These are phyloP conservation scores for Drosophila willistoni DNA, from an alignment of 1,140 invertebrate genomes.

Conservation along the genomic window DNA sequence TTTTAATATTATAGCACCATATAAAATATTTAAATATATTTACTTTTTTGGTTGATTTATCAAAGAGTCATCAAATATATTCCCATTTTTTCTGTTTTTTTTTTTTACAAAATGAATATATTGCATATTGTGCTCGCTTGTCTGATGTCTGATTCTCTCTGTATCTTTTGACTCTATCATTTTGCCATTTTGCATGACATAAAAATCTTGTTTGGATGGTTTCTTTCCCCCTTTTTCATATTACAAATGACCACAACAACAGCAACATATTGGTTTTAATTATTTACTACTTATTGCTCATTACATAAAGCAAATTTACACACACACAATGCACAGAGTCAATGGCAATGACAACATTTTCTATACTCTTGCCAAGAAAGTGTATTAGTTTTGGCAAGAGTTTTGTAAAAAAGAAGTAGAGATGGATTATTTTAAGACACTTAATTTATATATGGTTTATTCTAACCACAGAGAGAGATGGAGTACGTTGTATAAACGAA, in stretches of 20 bases:
- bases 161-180: constrained; percentile 7
- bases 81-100: background rate
- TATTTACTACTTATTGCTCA: constrained; percentile 62
- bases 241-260: constrained; percentile 28
- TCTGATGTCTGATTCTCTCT: background rate
- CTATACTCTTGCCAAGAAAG: background rate
- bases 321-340: background rate
- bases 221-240: background rate
- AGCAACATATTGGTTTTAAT: constrained; percentile 59
- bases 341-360: constrained; percentile 7
- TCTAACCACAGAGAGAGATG: no score
- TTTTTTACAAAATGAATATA: constrained; percentile 3
- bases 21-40: no score
- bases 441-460: no score
- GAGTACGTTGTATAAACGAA: no score
- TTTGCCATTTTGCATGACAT: constrained; percentile 4
- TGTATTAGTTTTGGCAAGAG: background rate
- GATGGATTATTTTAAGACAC: no score
- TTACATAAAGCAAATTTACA: constrained; percentile 61
- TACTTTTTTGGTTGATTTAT: background rate
- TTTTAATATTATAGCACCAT: no score
- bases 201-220: background rate
- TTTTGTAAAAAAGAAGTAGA: background rate
- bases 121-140: background rate
- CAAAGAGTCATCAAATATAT: background rate